Evolutionary conservation across 2,113 vertebrate genomes (phyloP).

Genomic region (Nymphicus hollandicus): DNA sequence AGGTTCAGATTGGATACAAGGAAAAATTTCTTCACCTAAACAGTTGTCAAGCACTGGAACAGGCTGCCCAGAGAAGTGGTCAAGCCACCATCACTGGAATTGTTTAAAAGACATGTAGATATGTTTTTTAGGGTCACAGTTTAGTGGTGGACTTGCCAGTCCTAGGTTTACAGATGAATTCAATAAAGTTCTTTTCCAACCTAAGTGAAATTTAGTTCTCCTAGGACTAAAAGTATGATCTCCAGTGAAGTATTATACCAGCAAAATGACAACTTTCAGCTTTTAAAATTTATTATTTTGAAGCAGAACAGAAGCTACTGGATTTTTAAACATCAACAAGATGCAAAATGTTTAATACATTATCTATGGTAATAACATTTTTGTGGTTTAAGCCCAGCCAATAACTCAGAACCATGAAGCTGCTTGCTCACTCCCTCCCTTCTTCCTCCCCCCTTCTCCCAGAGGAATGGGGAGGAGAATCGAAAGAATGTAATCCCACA

Average conservation of each 20-base stretch:
- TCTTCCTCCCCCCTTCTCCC: not conserved
- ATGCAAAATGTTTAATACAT: not conserved
- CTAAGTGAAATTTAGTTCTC: not conserved
- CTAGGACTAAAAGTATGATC: not conserved
- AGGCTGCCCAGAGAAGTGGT: not conserved
- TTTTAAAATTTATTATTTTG: not conserved
- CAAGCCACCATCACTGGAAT: not conserved
- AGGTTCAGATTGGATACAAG: not conserved
- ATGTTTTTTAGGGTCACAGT: fast-evolving
- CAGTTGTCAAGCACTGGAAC: not conserved
- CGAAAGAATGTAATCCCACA: not conserved
- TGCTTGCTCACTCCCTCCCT: not conserved
- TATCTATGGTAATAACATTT: not conserved
- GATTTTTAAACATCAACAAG: not conserved
- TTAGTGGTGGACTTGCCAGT: not conserved
- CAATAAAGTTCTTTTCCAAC: fast-evolving
- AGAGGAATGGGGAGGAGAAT: not conserved
- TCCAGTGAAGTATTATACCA: not conserved
- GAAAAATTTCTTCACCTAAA: not conserved
- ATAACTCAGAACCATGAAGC: not conserved
- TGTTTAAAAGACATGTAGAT: fast-evolving
- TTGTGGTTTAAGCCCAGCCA: not conserved
- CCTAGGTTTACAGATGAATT: not conserved
- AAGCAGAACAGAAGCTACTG: not conserved
- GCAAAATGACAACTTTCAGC: not conserved